These are phyloP conservation scores for Enteromius anoplus DNA, from an alignment of 2,797 vertebrate genomes.

Conservation along the genomic window DNA sequence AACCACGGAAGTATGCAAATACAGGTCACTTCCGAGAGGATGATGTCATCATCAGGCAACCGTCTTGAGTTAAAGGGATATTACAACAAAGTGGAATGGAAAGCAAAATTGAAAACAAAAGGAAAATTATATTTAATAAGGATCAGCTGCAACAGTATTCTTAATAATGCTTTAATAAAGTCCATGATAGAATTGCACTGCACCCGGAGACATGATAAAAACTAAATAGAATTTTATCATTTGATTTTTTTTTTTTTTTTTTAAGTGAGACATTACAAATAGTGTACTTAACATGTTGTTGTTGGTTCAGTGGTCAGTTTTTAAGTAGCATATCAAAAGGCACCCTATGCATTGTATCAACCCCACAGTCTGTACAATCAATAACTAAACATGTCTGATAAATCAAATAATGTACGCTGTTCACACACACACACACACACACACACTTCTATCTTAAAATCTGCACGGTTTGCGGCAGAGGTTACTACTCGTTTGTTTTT, in stretches of 20 bases:
- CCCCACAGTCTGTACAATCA: neutral
- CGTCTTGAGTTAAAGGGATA: neutral
- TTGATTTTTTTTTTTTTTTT: neutral
- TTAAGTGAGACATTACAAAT: neutral
- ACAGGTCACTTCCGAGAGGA: neutral
- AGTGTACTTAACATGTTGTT: neutral
- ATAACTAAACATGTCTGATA: neutral
- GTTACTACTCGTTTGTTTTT: neutral
- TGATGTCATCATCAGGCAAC: constrained; percentile 2
- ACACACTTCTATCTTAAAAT: neutral
- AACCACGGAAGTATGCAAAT: neutral
- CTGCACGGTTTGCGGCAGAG: neutral
- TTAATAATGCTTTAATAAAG: neutral
- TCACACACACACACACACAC: no score
- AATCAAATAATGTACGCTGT: neutral
- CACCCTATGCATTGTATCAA: neutral
- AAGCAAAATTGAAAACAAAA: neutral
- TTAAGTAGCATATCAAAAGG: neutral
- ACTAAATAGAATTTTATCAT: neutral
- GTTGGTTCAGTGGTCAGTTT: neutral
- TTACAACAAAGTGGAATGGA: neutral
- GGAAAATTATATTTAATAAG: neutral
- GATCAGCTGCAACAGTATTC: neutral
- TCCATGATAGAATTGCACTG: neutral
- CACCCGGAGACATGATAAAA: neutral